Evolutionary conservation across 2,888 invertebrate species (phyloP), one percentile per base, ranked within the genome.

Genomic region (Plagodis dolabraria): DNA sequence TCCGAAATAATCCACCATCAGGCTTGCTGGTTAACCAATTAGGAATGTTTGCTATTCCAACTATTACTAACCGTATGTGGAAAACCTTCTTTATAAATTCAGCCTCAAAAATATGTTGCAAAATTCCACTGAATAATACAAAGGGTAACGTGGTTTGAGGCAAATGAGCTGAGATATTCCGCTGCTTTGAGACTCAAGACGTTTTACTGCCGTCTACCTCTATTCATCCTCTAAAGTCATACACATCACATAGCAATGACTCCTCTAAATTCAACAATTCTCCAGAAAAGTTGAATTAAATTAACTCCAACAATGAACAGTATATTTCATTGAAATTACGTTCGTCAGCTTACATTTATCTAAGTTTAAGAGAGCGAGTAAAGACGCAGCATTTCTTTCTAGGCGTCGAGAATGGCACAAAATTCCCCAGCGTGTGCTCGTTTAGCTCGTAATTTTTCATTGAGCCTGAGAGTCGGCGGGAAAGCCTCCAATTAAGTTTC

Each of bases 391-490:
- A 82, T 86, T 89, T 90, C 84, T 88, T 87, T 87, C 77, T 70
- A 70, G 79, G 75, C 80, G 79, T 76, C 68, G 79, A 79, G 85
- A 87, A 88, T 85, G 87, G 83, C 79, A 75, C 76, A 75, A 83
- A 87, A 91, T 92, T 90, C 89, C 88, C 89, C 67, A 77, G 89
- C 87, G 90, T 89, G 86, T 85, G 86, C 89, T 89, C 91, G 87
- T 90, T 91, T 92, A 85, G 83, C 89, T 89, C 89, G 89, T 92
- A 92, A 92, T 92, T 92, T 92, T 91, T 92, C 92, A 92, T 92
- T 92, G 92, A 89, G 90, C 82, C 87, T 79, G 86, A 86, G 89
- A 88, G 86, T 88, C 86, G 87, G 82, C 81, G 80, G 82, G 79
- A 87, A 89, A 86, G 88, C 91, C 91, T 86, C 88, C 92, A 92